Percentiles rank a stretch among this genome's conserved stretches.
Conservation (phyloP, 2,113 vertebrate species). For the Gorsachius goisagi region DNA sequence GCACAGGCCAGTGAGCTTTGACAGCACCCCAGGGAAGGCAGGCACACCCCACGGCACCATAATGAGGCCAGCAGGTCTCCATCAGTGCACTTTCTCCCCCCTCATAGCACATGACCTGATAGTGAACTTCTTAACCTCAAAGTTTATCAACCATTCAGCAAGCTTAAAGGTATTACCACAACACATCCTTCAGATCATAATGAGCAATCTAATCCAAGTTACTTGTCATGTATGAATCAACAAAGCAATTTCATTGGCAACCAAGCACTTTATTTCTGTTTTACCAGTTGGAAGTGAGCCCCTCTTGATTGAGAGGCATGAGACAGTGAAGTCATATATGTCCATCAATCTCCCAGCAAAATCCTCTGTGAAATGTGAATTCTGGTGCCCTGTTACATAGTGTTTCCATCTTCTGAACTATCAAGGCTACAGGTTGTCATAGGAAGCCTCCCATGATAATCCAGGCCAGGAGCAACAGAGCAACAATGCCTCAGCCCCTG, state of each 20-base stretch:
- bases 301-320: background rate
- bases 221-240: background rate
- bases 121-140: slow-evolving; percentile 31
- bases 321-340: background rate
- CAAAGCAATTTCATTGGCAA: background rate
- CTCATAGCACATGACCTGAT: background rate
- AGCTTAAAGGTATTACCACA: slow-evolving; percentile 5
- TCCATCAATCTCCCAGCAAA: background rate
- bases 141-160: background rate
- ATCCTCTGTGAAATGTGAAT: background rate
- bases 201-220: background rate
- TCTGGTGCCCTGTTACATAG: background rate
- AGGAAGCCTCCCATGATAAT: background rate
- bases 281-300: background rate
- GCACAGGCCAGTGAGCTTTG: background rate
- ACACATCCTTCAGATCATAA: background rate
- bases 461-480: background rate
- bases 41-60: background rate
- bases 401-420: background rate
- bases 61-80: slow-evolving; percentile 18
- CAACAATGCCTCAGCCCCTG: background rate
- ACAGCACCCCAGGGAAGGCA: background rate
- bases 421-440: background rate
- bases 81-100: background rate
- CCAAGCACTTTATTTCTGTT: background rate